Percentiles rank a stretch among this genome's conserved stretches.
These are phyloP conservation scores for Aphelocoma californica DNA, from an alignment of 2,797 vertebrate species.

Conservation along the genomic window DNA sequence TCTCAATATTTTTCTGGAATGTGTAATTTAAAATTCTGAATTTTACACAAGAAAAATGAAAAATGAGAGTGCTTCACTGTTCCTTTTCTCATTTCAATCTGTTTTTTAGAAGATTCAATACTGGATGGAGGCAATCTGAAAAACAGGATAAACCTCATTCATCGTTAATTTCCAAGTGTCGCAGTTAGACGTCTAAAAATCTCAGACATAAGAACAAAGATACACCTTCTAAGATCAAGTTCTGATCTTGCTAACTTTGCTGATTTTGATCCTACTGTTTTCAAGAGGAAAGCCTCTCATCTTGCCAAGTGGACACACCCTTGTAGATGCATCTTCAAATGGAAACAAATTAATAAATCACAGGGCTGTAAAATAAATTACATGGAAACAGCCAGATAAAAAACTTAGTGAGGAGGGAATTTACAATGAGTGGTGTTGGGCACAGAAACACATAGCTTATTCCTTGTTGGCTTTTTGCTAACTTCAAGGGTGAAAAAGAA, in stretches of 20 bases:
- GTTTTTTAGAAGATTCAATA: background rate
- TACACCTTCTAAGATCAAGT: background rate
- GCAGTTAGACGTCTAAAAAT: background rate
- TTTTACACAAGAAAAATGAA: background rate
- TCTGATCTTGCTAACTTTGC: background rate
- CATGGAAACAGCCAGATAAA: background rate
- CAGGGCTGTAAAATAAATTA: background rate
- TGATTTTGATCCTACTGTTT: background rate
- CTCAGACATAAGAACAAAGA: background rate
- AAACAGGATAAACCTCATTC: background rate
- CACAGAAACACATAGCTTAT: background rate
- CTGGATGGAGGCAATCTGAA: background rate
- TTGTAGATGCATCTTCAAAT: background rate
- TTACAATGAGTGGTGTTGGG: background rate
- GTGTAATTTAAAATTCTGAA: background rate
- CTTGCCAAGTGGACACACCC: background rate
- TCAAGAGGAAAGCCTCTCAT: background rate
- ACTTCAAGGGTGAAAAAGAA: background rate
- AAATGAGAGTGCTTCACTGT: accelerated
- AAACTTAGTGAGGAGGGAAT: background rate
- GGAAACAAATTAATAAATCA: background rate
- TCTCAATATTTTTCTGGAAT: background rate
- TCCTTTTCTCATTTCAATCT: background rate
- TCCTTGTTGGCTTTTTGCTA: background rate
- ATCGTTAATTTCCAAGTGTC: background rate